Evolutionary conservation across 2,888 invertebrate genomes (phyloP).

Genomic region (Lucinisca nassula): DNA sequence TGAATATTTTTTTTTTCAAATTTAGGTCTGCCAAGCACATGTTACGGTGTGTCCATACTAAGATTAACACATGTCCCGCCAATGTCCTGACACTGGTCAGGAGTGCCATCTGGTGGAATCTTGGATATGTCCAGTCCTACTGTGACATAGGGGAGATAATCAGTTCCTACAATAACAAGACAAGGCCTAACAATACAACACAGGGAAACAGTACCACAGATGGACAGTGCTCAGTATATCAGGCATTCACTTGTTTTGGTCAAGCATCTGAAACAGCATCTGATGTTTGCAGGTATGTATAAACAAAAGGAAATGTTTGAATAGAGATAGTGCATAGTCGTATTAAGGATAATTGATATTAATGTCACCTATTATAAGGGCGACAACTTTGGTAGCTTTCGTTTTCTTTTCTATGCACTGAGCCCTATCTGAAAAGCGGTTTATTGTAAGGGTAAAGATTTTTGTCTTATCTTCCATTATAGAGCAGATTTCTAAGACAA

Average conservation of each 20-base stretch:
- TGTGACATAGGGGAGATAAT: slow-evolving; percentile 47
- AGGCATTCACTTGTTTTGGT: slow-evolving; percentile 41
- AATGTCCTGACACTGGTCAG: slow-evolving; percentile 19
- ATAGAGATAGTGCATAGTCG: too few relatives aligned
- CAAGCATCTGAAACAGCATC: not conserved
- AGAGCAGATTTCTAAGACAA: too few relatives aligned
- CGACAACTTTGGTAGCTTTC: too few relatives aligned
- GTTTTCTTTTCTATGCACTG: too few relatives aligned
- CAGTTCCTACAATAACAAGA: slow-evolving; percentile 21
- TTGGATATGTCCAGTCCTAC: slow-evolving; percentile 12
- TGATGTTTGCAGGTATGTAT: not conserved
- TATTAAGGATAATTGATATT: too few relatives aligned
- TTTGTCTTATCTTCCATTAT: too few relatives aligned
- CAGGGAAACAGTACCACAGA: not conserved
- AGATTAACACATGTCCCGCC: slow-evolving; percentile 25
- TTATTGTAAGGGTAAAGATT: too few relatives aligned
- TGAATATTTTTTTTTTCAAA: too few relatives aligned
- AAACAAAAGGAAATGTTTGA: too few relatives aligned
- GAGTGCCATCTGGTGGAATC: slow-evolving; percentile 51
- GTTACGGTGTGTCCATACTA: slow-evolving; percentile 44
- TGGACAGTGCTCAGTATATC: slow-evolving; percentile 39
- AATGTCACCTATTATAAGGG: too few relatives aligned
- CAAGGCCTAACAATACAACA: slow-evolving; percentile 4
- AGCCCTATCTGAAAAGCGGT: too few relatives aligned
- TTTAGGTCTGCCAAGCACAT: slow-evolving; percentile 48